phyloP scores from a whole-genome alignment of 1,140 invertebrate species.

The Ceratosolen fusciceps region DNA sequence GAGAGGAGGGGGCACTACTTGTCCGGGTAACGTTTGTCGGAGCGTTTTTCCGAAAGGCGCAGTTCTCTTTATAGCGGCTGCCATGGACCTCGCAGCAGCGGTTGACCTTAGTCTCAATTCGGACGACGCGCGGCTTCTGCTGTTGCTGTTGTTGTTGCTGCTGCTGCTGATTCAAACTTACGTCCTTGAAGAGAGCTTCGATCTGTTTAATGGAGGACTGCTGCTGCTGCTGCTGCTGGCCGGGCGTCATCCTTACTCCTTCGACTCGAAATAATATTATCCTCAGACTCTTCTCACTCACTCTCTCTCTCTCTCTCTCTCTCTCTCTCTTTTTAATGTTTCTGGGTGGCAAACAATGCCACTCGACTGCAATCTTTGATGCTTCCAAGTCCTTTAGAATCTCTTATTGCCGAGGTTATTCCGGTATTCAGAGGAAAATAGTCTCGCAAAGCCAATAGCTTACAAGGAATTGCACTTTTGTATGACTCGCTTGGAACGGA shows the following conservation, averaged over 20 bases:
- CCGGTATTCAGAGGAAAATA: too few species aligned
- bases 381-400: too few species aligned
- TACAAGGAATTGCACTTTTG: too few species aligned
- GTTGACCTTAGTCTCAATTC: slow-evolving; percentile 72
- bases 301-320: not conserved
- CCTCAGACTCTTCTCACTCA: slow-evolving; percentile 1
- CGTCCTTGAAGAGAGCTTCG: slow-evolving; percentile 79
- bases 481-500: too few species aligned
- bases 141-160: slow-evolving; percentile 58
- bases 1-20: slow-evolving; percentile 62
- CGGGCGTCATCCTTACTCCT: slow-evolving; percentile 40
- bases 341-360: too few species aligned
- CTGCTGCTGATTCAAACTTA: slow-evolving; percentile 73
- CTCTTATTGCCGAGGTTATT: too few species aligned
- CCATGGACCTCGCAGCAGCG: slow-evolving; percentile 80
- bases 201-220: slow-evolving; percentile 78
- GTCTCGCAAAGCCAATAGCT: too few species aligned
- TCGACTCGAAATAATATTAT: slow-evolving; percentile 45
- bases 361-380: too few species aligned
- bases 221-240: slow-evolving; percentile 75
- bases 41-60: slow-evolving; percentile 72
- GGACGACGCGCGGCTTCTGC: slow-evolving; percentile 66
- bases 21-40: slow-evolving; percentile 58
- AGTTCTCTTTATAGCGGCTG: slow-evolving; percentile 74
- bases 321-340: not conserved